Base-by-base conservation (phyloP, 2,797 vertebrate genomes). In the Pampus argenteus region DNA sequence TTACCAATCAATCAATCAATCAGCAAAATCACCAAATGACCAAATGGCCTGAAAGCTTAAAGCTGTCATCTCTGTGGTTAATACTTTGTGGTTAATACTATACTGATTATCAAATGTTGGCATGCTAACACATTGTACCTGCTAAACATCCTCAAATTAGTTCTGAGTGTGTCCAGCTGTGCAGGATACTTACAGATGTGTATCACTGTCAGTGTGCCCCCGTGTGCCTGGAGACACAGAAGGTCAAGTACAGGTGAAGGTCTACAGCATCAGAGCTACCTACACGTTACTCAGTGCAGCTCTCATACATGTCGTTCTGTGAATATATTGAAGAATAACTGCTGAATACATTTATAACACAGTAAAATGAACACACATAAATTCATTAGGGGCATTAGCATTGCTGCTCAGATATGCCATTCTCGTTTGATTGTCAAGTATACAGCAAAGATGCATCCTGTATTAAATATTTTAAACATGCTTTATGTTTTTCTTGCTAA, bases 131-230 rank as follows among this genome's bases (percentile, higher is more conserved):
- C 28, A 29, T 29, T 29, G 7, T 29, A 29, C 4, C 28, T 29
- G 28, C 28, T 29, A 29, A 29, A 29, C 4, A 29, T 29, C 28
- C 6, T 5, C 28, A 29, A 29, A 29, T 29, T 29, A 29, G n/a
- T n/a, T n/a, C n/a, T n/a, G n/a, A n/a, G n/a, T n/a, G n/a, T n/a
- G n/a, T n/a, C 73, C 86, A 90, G 83, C 86, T 90, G 85, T 79
- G 79, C 49, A 67, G 40, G 66, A 26, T 52, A 55, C 42, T 65
- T 61, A 38, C 59, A 54, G 14, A 55, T 52, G 26, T 65, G 29
- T 9, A 42, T 72, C 26, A 45, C 38, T 63, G 55, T 63, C 17
- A 25, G 45, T 58, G 25, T 66, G 20, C 9, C 26, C 58, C 44
- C 64, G 34, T 75, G 48, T 40, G 52, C 25, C 18, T 50, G 3